Evolutionary conservation across 2,797 vertebrate species (phyloP), one percentile per base, ranked within the genome.

Genomic region (Rallus crepitans): DNA sequence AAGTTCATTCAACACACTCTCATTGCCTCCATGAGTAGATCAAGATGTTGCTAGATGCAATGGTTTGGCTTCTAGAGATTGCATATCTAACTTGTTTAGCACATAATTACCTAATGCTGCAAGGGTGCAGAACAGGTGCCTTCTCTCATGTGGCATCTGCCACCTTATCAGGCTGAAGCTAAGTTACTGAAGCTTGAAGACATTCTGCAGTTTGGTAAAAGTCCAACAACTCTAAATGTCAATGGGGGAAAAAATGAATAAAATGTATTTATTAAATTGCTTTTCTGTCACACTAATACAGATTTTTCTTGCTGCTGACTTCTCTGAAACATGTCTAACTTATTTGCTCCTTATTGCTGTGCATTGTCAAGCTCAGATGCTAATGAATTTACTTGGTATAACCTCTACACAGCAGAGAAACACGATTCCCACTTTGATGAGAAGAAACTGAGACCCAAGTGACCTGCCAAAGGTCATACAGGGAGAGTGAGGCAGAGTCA

Each of bases 121-220:
- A 64, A 90, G 39, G 61, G 59, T 87, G 50, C 50, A 63, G 55
- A 95, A 64, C 66, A 87, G 73, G 61, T 88, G 66, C 18, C 55
- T 68, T 91, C 78, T 93, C 64, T 90, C 25, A 40, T 42, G 73
- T 57, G 68, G 40, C 83, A 71, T 72, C 78, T 94, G 71, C 56
- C 92, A 4, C 23, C 27, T 93, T 89, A 73, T 35, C 75, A 77
- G 57, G 45, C 45, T 89, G 76, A 93, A 92, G 68, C 11, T 89
- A 82, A 87, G 33, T 37, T 87, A 37, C 39, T 91, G 82, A 94
- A 91, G 47, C 63, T 81, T 77, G 56, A 87, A 81, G 91, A 79
- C 2, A 2, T 92, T 91, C 84, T 93, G 33, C 55, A 73, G 56
- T 90, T 93, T 97, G 85, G 78, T 90, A 68, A 50, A 96, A 82